phyloP scores from a whole-genome alignment of 2,113 vertebrate species.

The Potamarius usumacintae region DNA sequence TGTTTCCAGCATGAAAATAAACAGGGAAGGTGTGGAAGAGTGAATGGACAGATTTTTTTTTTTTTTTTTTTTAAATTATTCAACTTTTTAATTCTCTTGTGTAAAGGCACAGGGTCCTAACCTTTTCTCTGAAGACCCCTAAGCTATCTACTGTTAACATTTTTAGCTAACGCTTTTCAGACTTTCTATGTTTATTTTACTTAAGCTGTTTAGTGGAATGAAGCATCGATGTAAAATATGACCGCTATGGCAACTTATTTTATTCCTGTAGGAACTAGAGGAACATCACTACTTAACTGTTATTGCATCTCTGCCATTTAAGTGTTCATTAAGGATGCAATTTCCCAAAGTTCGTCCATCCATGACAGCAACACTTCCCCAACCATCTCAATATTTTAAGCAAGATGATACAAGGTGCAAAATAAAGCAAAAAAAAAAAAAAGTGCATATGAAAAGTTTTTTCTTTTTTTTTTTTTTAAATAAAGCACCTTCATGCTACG shows the following conservation, averaged over 20 bases:
- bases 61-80: not conserved
- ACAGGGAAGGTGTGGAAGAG: constrained; percentile 22
- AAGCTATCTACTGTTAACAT: constrained; percentile 16
- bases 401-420: constrained; percentile 65
- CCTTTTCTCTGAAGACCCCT: not conserved
- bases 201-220: not conserved
- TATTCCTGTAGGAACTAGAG: not conserved
- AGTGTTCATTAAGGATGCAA: not conserved
- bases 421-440: constrained; percentile 67
- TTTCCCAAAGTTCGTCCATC: constrained; percentile 3
- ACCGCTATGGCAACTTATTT: not conserved
- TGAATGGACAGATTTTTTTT: not conserved
- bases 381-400: constrained; percentile 9
- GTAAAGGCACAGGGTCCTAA: constrained; percentile 36
- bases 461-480: not conserved
- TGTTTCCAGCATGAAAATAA: constrained; percentile 35
- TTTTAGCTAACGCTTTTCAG: constrained; percentile 2
- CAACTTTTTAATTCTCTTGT: not conserved
- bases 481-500: constrained; percentile 20
- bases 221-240: not conserved
- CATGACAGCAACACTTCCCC: not conserved
- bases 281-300: not conserved
- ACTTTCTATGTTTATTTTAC: constrained; percentile 9
- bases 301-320: not conserved
- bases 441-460: constrained; percentile 63